These are phyloP conservation scores for Heliconius hermathena DNA, from an alignment of 1,140 invertebrate species.

Conservation along the genomic window DNA sequence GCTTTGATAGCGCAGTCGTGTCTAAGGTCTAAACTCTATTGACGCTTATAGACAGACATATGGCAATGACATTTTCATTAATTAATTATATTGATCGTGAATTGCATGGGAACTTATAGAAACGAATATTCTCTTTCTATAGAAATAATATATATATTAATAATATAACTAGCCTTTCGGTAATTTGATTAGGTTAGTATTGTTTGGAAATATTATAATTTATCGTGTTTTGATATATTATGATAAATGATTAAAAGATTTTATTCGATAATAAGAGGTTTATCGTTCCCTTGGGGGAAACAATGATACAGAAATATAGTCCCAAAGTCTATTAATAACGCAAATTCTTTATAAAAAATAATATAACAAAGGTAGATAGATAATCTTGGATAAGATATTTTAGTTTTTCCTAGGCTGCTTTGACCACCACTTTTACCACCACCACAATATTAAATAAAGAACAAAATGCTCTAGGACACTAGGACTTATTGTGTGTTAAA, in stretches of 20 bases:
- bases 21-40: slow-evolving; percentile 30
- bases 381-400: too few relatives aligned
- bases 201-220: not conserved
- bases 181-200: not conserved
- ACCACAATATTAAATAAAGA: too few relatives aligned
- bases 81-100: slow-evolving; percentile 40
- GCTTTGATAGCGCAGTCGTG: not conserved
- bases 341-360: too few relatives aligned
- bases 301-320: too few relatives aligned
- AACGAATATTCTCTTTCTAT: not conserved
- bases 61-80: slow-evolving; percentile 53
- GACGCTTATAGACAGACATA: slow-evolving; percentile 34
- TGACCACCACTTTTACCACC: too few relatives aligned
- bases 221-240: not conserved
- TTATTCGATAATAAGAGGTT: too few relatives aligned
- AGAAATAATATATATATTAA: not conserved
- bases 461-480: too few relatives aligned
- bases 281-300: too few relatives aligned
- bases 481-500: too few relatives aligned
- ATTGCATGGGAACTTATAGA: slow-evolving; percentile 29
- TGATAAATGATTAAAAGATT: not conserved
- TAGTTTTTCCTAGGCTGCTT: too few relatives aligned
- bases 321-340: too few relatives aligned
- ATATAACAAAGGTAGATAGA: too few relatives aligned
- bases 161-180: not conserved